Evolutionary conservation across 1,140 invertebrate species (phyloP).

Genomic region (Laupala kohalensis): DNA sequence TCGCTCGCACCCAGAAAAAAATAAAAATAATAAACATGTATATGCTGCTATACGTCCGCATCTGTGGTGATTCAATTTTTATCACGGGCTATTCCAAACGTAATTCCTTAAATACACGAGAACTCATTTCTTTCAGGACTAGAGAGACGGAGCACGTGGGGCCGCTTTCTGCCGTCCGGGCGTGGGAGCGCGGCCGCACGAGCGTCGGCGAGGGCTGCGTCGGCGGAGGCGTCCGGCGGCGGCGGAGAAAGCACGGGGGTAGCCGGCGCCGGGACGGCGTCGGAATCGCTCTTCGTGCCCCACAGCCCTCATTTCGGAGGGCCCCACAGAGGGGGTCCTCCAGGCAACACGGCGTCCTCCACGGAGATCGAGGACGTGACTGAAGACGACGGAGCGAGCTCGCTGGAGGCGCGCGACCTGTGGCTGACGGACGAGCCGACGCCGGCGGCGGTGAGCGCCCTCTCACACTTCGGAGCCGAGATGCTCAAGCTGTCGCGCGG

Average conservation of each 20-base stretch:
- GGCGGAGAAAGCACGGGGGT: slow-evolving; percentile 20
- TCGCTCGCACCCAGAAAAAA: no score
- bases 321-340: slow-evolving; percentile 8
- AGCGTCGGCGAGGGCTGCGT: slow-evolving; percentile 21
- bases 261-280: slow-evolving; percentile 47
- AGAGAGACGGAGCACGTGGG: slow-evolving; percentile 50
- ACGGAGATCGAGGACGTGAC: slow-evolving; percentile 69
- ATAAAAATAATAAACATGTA: no score
- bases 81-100: no score
- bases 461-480: slow-evolving; percentile 69
- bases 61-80: no score
- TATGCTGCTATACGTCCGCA: no score
- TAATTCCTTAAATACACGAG: no score
- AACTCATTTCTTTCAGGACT: slow-evolving; percentile 23
- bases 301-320: no score
- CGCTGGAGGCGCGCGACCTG: slow-evolving; percentile 58
- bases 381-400: slow-evolving; percentile 62
- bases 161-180: slow-evolving; percentile 36
- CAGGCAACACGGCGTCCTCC: slow-evolving; percentile 37
- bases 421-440: slow-evolving; percentile 69
- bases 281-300: no score
- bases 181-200: slow-evolving; percentile 15
- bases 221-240: slow-evolving; percentile 7
- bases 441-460: slow-evolving; percentile 62
- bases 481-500: slow-evolving; percentile 66